Percentiles rank a stretch among this genome's conserved stretches.
Conservation (phyloP, 2,113 vertebrate genomes). For the Speoplatyrhinus poulsoni region DNA sequence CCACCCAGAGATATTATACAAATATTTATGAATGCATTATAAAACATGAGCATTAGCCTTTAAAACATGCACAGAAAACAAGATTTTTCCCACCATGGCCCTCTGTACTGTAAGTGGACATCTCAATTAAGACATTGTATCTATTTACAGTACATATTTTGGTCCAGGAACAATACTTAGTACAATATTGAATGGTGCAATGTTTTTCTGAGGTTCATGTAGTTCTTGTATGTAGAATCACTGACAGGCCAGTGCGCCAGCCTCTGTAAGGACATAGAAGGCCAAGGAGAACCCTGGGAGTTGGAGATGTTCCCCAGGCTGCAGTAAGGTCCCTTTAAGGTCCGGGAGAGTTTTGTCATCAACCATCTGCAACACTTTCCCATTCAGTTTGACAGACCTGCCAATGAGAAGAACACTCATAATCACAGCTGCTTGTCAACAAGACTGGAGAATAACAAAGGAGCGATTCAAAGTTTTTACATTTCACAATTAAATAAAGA, state of each 20-base stretch:
- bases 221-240: slow-evolving; percentile 35
- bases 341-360: slow-evolving; percentile 83
- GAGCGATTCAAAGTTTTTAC: too few relatives aligned
- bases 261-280: slow-evolving; percentile 86
- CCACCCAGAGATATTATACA: too few relatives aligned
- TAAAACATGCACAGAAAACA: too few relatives aligned
- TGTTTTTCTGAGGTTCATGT: neutral
- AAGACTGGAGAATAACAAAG: neutral
- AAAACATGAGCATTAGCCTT: too few relatives aligned
- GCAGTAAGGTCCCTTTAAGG: slow-evolving; percentile 71
- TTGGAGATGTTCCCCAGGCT: slow-evolving; percentile 65
- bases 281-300: slow-evolving; percentile 85
- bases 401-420: neutral
- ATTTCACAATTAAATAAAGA: too few relatives aligned
- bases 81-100: too few relatives aligned
- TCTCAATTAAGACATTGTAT: neutral
- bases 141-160: neutral
- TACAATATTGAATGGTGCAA: too few relatives aligned
- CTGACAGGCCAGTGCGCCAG: slow-evolving; percentile 77
- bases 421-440: neutral
- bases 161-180: neutral
- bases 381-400: slow-evolving; percentile 84
- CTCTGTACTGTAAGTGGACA: too few relatives aligned
- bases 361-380: slow-evolving; percentile 82
- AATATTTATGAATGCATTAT: too few relatives aligned